A percentile compares a stretch with the other conserved stretches of the same genome.
These are phyloP conservation scores for Empidonax alnorum DNA, from an alignment of 2,113 vertebrate genomes.

Conservation along the genomic window DNA sequence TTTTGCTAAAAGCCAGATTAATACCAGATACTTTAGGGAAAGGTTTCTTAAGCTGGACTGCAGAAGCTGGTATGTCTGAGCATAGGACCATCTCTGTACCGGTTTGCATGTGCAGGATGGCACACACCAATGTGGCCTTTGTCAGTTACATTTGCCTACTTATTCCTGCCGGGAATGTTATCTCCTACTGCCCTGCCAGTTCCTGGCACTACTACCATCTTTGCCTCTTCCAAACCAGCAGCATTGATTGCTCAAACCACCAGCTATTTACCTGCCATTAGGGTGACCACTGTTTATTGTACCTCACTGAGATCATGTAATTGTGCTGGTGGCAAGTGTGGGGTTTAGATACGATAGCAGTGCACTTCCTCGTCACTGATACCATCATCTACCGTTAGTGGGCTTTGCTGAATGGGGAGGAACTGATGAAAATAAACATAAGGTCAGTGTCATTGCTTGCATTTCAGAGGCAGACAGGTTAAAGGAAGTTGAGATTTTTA, in stretches of 20 bases:
- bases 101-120: fast-evolving
- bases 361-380: background rate
- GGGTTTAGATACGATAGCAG: background rate
- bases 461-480: background rate
- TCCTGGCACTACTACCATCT: background rate
- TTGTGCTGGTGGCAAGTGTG: background rate
- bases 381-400: background rate
- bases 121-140: background rate
- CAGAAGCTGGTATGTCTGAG: fast-evolving
- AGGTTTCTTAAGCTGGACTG: background rate
- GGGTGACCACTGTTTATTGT: background rate
- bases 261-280: background rate
- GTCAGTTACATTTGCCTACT: background rate
- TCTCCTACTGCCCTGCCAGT: background rate
- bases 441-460: background rate
- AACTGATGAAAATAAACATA: background rate
- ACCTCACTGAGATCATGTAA: background rate
- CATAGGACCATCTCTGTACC: fast-evolving
- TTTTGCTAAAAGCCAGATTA: background rate
- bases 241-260: background rate
- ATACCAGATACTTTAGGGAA: background rate
- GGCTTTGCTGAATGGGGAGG: background rate
- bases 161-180: background rate
- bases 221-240: background rate
- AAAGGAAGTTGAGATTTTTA: background rate